phyloP scores from a whole-genome alignment of 2,888 invertebrate genomes.

The Colostygia pectinataria region DNA sequence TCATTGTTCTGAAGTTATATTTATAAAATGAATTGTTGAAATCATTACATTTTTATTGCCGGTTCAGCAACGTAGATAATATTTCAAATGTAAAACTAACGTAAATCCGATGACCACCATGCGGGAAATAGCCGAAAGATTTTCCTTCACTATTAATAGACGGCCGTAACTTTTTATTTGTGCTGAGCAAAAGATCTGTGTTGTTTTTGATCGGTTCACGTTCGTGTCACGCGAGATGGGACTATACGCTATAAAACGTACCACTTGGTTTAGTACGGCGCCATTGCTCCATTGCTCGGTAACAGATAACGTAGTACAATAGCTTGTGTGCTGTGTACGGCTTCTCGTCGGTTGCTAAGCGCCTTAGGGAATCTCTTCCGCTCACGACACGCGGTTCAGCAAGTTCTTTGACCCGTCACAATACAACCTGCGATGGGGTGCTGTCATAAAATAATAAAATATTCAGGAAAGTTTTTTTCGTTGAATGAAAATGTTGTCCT shows the following conservation, averaged over 20 bases:
- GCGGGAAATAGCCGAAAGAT: slow-evolving; percentile 1
- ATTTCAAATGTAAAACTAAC: not conserved
- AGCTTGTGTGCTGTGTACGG: slow-evolving; percentile 8
- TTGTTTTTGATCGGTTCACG: not conserved
- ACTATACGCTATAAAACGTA: not conserved
- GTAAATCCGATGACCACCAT: not conserved
- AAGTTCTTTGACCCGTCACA: slow-evolving; percentile 21
- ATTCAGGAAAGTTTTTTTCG: slow-evolving; percentile 1
- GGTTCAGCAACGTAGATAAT: too few species aligned
- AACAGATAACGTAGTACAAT: not conserved
- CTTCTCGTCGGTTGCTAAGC: slow-evolving; percentile 22
- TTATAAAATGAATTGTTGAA: too few species aligned
- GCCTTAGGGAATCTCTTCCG: slow-evolving; percentile 21
- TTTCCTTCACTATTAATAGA: slow-evolving; percentile 15
- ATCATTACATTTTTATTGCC: too few species aligned
- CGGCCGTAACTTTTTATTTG: slow-evolving; percentile 7
- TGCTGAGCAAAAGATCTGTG: slow-evolving; percentile 8
- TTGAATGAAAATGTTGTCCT: not conserved
- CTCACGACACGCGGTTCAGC: slow-evolving; percentile 1
- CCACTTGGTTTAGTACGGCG: too few species aligned
- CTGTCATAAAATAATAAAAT: not conserved
- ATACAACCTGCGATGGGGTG: slow-evolving; percentile 4
- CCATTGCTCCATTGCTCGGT: not conserved
- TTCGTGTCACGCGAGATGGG: not conserved
- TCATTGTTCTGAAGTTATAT: too few species aligned